Conservation (phyloP, 30 jellyfish, hydroid and myxozoan species). For the Chironex yamaguchii region DNA sequence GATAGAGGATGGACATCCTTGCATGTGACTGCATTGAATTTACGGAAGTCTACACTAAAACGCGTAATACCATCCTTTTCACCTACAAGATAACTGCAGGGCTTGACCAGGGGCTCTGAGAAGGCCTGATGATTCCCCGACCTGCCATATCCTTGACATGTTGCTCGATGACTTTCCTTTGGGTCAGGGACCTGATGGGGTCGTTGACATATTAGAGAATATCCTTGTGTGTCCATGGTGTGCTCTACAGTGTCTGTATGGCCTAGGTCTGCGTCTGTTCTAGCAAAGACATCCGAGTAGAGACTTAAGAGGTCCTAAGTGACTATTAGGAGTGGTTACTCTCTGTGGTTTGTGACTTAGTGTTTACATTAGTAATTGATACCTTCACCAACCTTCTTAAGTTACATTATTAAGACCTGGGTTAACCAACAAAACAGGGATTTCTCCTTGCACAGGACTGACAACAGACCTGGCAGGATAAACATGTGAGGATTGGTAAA, state of each 20-base stretch:
- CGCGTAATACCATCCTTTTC: conserved; percentile 79
- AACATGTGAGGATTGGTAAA: conserved; percentile 30
- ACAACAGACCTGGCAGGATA: conserved; percentile 50
- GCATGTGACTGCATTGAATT: conserved; percentile 38
- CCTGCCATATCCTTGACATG: conserved; percentile 35
- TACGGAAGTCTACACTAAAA: conserved; percentile 65
- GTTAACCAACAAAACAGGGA: not conserved
- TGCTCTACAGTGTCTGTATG: conserved; percentile 14
- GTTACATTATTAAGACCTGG: not conserved
- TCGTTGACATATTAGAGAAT: conserved; percentile 13
- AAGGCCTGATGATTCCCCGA: conserved; percentile 34
- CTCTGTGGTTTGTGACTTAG: not conserved
- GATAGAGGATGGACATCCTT: conserved; percentile 61
- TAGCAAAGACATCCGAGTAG: conserved; percentile 35
- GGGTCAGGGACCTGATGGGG: conserved; percentile 49
- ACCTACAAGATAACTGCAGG: conserved; percentile 39
- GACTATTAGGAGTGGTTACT: not conserved
- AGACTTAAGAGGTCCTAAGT: not conserved
- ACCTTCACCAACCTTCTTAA: not conserved
- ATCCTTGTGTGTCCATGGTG: conserved; percentile 33
- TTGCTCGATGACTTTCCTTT: conserved; percentile 20
- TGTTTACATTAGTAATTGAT: not conserved
- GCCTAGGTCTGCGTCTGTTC: conserved; percentile 50
- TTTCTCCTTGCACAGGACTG: not conserved
- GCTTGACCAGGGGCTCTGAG: conserved; percentile 72